phyloP scores from a whole-genome alignment of 2,888 invertebrate species.

The Elmis aenea region DNA sequence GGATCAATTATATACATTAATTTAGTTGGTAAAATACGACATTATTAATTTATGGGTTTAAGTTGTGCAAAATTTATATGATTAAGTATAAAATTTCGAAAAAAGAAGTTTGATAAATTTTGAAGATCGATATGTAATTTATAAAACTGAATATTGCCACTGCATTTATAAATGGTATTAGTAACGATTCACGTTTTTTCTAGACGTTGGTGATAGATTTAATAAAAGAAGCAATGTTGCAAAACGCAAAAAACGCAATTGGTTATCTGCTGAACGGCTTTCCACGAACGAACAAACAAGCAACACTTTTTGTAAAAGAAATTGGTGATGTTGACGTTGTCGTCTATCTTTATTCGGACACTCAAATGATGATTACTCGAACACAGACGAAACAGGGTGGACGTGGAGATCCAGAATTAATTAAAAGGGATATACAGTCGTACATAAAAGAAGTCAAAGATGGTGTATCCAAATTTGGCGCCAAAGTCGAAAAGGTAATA shows the following conservation, averaged over 20 bases:
- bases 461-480: constrained; percentile 22
- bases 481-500: constrained; percentile 28
- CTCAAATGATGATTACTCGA: constrained; percentile 25
- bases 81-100: too few relatives aligned
- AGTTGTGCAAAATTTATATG: too few relatives aligned
- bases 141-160: not conserved
- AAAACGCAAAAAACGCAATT: constrained; percentile 43
- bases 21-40: too few relatives aligned
- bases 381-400: constrained; percentile 14
- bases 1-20: too few relatives aligned
- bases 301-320: constrained; percentile 37
- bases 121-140: too few relatives aligned
- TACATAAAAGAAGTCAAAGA: constrained; percentile 32
- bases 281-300: constrained; percentile 49
- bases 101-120: too few relatives aligned
- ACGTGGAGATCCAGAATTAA: constrained; percentile 10
- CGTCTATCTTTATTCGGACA: constrained; percentile 34
- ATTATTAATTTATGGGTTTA: too few relatives aligned
- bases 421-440: constrained; percentile 23
- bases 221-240: constrained; percentile 54
- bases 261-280: constrained; percentile 56
- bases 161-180: not conserved
- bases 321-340: constrained; percentile 36
- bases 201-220: constrained; percentile 54
- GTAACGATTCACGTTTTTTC: constrained; percentile 13